Evolutionary conservation across 92 coral and sea anemone genomes (phyloP).

Genomic region (Phymanthus crucifer): DNA sequence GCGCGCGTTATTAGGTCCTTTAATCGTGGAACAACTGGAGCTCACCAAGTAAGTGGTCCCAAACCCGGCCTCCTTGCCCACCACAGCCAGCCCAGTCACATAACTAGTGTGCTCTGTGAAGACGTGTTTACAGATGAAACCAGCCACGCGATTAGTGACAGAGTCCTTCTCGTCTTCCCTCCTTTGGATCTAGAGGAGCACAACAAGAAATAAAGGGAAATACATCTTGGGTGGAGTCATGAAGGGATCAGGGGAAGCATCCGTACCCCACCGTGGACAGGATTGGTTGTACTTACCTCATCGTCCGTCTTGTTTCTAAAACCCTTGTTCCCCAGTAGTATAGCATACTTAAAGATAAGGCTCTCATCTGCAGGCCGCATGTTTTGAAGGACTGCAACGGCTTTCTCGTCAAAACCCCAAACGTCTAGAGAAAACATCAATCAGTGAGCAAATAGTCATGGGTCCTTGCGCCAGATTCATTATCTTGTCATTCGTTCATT

Average conservation of each 20-base stretch:
- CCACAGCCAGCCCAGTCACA: constrained; percentile 91
- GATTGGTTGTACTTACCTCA: too few species aligned
- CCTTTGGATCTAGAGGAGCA: constrained; percentile 62
- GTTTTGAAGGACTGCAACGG: constrained; percentile 83
- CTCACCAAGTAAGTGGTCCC: constrained; percentile 86
- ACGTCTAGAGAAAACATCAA: constrained; percentile 63
- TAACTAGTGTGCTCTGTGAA: constrained; percentile 88
- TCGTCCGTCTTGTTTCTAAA: constrained; percentile 37
- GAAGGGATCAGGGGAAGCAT: too few species aligned
- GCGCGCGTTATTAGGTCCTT: too few species aligned
- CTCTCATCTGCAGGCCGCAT: constrained; percentile 94
- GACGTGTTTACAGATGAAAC: constrained; percentile 88
- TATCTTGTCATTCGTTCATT: too few species aligned
- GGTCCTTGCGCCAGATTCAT: too few species aligned
- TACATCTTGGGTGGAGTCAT: neutral
- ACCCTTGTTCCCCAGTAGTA: constrained; percentile 73
- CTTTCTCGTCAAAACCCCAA: constrained; percentile 98
- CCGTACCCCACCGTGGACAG: too few species aligned
- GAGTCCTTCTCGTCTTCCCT: constrained; percentile 66
- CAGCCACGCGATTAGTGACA: constrained; percentile 96
- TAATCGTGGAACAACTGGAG: too few species aligned
- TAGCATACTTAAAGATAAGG: constrained; percentile 83
- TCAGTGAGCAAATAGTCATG: too few species aligned
- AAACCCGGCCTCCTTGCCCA: constrained; percentile 81
- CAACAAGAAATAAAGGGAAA: neutral